Percentiles rank a stretch among this genome's conserved stretches.
Evolutionary conservation across 1,140 invertebrate species (phyloP).

Genomic region (Trichoplusia ni): DNA sequence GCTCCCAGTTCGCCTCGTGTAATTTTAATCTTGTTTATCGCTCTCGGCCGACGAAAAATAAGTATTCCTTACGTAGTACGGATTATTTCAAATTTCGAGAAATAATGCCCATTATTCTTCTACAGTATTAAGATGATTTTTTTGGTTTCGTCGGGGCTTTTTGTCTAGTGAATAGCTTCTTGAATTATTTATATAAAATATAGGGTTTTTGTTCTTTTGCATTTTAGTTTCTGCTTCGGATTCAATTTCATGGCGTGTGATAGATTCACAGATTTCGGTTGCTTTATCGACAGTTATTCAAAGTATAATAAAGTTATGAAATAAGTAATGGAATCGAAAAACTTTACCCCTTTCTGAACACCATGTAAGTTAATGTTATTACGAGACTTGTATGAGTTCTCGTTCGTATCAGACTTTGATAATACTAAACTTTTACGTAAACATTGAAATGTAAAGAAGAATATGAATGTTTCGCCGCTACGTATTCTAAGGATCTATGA

Average conservation of each 20-base stretch:
- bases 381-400: too few relatives aligned
- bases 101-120: constrained; percentile 23
- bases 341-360: not conserved
- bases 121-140: not conserved
- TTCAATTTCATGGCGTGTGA: constrained; percentile 6
- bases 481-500: too few relatives aligned
- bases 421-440: too few relatives aligned
- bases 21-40: constrained; percentile 68
- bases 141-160: too few relatives aligned
- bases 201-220: not conserved
- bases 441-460: too few relatives aligned
- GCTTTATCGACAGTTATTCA: constrained; percentile 5
- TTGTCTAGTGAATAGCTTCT: constrained; percentile 4
- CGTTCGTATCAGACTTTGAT: too few relatives aligned
- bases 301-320: constrained; percentile 7
- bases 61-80: constrained; percentile 17
- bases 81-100: constrained; percentile 24
- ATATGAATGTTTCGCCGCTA: too few relatives aligned
- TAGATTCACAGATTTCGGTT: not conserved
- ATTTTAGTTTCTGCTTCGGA: not conserved
- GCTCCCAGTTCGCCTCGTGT: constrained; percentile 42
- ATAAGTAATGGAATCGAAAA: not conserved
- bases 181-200: constrained; percentile 19
- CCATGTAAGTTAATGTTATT: too few relatives aligned
- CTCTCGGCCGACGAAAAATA: constrained; percentile 35